Conservation (phyloP, 2,113 vertebrate genomes). For the Oncorhynchus keta region DNA sequence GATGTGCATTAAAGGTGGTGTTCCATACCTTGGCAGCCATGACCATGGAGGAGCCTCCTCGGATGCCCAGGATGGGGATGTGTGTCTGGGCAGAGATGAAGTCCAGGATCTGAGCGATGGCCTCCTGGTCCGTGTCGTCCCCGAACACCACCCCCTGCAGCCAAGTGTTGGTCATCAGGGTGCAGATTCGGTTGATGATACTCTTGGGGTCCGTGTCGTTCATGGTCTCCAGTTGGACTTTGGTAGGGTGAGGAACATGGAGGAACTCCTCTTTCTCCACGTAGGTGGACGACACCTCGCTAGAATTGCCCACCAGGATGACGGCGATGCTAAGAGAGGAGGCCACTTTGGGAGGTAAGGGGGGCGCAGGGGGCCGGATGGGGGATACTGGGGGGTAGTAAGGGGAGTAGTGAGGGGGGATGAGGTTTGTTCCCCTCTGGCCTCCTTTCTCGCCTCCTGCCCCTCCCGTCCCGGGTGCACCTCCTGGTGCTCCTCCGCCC, state of each 20-base stretch:
- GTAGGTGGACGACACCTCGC: slow-evolving; percentile 80
- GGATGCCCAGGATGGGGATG: slow-evolving; percentile 96
- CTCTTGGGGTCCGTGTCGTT: slow-evolving; percentile 98
- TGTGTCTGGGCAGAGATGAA: slow-evolving; percentile 99
- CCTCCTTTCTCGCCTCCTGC: slow-evolving; percentile 38
- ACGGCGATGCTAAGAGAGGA: slow-evolving; percentile 90
- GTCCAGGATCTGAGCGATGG: slow-evolving; percentile 98
- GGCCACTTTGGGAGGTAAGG: slow-evolving; percentile 67
- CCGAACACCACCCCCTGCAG: slow-evolving; percentile 97
- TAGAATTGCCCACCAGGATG: slow-evolving; percentile 96
- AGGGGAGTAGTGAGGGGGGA: slow-evolving; percentile 73
- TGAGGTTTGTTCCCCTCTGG: slow-evolving; percentile 61
- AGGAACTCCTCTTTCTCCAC: slow-evolving; percentile 98
- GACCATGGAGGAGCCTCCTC: slow-evolving; percentile 97
- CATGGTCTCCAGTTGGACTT: slow-evolving; percentile 96
- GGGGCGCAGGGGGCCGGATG: slow-evolving; percentile 36
- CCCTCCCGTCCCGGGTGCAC: slow-evolving; percentile 42
- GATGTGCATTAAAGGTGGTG: not conserved
- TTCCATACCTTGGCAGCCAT: slow-evolving; percentile 97
- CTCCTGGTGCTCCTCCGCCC: slow-evolving; percentile 47
- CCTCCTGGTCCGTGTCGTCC: slow-evolving; percentile 98
- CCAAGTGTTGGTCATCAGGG: slow-evolving; percentile 92
- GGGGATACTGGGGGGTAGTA: slow-evolving; percentile 64
- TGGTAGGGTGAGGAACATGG: slow-evolving; percentile 92
- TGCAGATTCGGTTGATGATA: slow-evolving; percentile 95